Percentiles rank a stretch among this genome's conserved stretches.
Evolutionary conservation across 2,797 vertebrate species (phyloP).

Genomic region (Esox masquinongy): DNA sequence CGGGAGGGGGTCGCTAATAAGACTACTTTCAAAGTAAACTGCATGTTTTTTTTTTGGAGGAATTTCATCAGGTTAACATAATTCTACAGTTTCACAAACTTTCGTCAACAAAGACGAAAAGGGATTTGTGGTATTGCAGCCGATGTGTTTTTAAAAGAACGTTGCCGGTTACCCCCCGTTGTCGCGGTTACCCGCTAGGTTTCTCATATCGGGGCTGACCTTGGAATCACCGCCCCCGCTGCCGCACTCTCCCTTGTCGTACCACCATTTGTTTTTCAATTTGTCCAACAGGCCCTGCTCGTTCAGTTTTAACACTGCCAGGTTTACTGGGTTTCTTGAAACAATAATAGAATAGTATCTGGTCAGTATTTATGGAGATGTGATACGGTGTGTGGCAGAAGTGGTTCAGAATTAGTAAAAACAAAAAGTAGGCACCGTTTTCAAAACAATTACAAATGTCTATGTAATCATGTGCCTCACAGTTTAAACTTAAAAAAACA

Average conservation of each 20-base stretch:
- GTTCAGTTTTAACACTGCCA: conserved; percentile 99
- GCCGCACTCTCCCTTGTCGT: conserved; percentile 99
- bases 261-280: conserved; percentile 99
- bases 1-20: background rate
- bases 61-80: background rate
- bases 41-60: background rate
- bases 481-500: conserved; percentile 35
- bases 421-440: background rate
- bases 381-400: conserved; percentile 54
- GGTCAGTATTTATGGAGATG: conserved; percentile 83
- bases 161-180: conserved; percentile 92
- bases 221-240: conserved; percentile 99
- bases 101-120: background rate
- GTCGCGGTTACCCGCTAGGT: conserved; percentile 87
- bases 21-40: background rate
- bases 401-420: conserved; percentile 45
- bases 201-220: conserved; percentile 92
- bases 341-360: conserved; percentile 87
- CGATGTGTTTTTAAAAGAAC: conserved; percentile 55
- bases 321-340: conserved; percentile 99
- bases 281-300: conserved; percentile 99
- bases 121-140: conserved; percentile 16
- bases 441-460: conserved; percentile 13
- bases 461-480: conserved; percentile 38
- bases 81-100: background rate